Conservation (phyloP, 2,888 invertebrate species). For the Platypus cylindrus region DNA sequence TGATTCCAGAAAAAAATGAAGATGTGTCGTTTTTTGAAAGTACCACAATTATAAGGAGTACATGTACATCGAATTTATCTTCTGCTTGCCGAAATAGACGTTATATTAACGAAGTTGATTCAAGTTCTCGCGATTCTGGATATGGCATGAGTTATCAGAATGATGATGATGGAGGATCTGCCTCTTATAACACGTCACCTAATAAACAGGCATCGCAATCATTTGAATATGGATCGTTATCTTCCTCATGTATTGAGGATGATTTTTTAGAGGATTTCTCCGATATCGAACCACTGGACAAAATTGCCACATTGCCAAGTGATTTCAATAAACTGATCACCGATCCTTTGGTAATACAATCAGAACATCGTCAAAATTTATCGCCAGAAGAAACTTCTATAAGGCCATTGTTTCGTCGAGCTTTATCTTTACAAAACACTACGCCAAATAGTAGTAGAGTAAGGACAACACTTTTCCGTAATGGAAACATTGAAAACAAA, state of each 20-base stretch:
- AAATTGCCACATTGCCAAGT: slow-evolving; percentile 38
- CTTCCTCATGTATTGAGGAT: slow-evolving; percentile 51
- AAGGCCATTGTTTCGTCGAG: slow-evolving; percentile 37
- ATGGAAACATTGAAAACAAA: slow-evolving; percentile 19
- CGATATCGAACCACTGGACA: slow-evolving; percentile 42
- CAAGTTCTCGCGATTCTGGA: slow-evolving; percentile 47
- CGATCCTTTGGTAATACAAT: slow-evolving; percentile 33
- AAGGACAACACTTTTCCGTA: slow-evolving; percentile 35
- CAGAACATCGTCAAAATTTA: slow-evolving; percentile 22
- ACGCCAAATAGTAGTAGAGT: slow-evolving; percentile 33
- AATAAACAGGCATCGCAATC: slow-evolving; percentile 24
- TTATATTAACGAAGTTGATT: slow-evolving; percentile 41
- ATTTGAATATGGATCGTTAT: slow-evolving; percentile 42
- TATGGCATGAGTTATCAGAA: slow-evolving; percentile 36
- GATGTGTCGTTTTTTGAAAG: slow-evolving; percentile 31
- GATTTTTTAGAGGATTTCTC: slow-evolving; percentile 53
- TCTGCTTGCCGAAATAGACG: slow-evolving; percentile 26
- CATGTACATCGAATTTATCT: slow-evolving; percentile 25
- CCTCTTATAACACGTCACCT: slow-evolving; percentile 25
- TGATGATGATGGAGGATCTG: slow-evolving; percentile 24
- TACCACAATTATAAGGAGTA: slow-evolving; percentile 20
- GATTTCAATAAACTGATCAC: slow-evolving; percentile 46
- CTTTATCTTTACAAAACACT: slow-evolving; percentile 36
- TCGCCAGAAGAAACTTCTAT: slow-evolving; percentile 31
- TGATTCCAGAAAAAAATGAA: slow-evolving; percentile 26